Conservation (phyloP, 1,140 invertebrate genomes). For the Drosophila kanapiae region DNA sequence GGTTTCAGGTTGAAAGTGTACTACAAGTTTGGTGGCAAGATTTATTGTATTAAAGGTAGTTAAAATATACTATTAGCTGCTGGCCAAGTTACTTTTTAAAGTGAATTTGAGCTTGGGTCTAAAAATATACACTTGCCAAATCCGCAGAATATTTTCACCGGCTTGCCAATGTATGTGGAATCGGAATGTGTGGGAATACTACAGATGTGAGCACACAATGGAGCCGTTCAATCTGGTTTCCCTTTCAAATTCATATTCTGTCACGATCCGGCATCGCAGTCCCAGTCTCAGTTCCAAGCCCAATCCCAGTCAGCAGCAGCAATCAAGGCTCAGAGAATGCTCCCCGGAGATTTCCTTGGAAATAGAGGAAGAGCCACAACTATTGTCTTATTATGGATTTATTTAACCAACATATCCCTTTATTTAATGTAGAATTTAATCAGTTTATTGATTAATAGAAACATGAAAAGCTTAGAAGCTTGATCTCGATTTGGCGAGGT, state of each 20-base stretch:
- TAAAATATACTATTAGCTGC: too few species aligned
- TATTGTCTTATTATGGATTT: too few species aligned
- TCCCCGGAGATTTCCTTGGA: neutral
- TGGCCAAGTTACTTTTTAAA: too few species aligned
- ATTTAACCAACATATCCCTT: too few species aligned
- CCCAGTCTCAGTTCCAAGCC: slow-evolving; percentile 1
- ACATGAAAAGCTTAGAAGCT: too few species aligned
- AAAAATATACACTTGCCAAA: slow-evolving; percentile 47
- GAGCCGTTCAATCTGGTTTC: slow-evolving; percentile 58
- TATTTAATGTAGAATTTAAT: too few species aligned
- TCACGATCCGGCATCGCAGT: slow-evolving; percentile 55
- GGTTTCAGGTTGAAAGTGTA: too few species aligned
- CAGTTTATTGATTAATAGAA: too few species aligned
- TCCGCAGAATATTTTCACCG: slow-evolving; percentile 40
- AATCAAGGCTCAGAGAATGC: neutral
- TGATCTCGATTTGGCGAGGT: too few species aligned
- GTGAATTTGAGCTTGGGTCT: slow-evolving; percentile 1
- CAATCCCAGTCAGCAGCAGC: neutral
- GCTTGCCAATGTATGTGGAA: slow-evolving; percentile 3
- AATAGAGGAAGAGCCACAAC: too few species aligned
- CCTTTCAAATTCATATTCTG: slow-evolving; percentile 76
- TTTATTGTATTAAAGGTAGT: too few species aligned
- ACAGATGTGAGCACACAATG: slow-evolving; percentile 10
- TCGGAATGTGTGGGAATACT: slow-evolving; percentile 37
- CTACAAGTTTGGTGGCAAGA: too few species aligned